These are phyloP conservation scores for Trichoplusia ni DNA, from an alignment of 1,140 invertebrate genomes.

Conservation along the genomic window DNA sequence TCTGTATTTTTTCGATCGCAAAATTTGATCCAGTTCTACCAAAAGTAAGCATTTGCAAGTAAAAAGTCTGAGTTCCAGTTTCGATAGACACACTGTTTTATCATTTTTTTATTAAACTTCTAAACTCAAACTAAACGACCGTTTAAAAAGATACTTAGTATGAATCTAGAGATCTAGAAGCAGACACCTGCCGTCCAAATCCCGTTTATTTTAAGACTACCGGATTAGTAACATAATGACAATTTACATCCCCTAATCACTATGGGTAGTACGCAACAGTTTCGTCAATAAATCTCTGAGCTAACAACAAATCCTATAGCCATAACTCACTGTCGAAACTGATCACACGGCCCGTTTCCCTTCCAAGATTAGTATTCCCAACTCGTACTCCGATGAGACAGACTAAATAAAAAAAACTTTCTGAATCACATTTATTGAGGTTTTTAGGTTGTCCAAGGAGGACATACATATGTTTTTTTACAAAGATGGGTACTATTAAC, in stretches of 20 bases:
- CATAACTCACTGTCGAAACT: slow-evolving; percentile 8
- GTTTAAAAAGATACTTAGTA: too few species aligned
- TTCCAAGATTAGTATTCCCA: slow-evolving; percentile 16
- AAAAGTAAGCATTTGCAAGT: too few species aligned
- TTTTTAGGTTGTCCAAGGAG: slow-evolving; percentile 28
- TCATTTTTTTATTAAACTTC: too few species aligned
- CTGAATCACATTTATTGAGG: slow-evolving; percentile 20
- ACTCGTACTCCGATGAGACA: slow-evolving; percentile 6
- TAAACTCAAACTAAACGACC: too few species aligned
- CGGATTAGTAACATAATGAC: too few species aligned
- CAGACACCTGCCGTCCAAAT: too few species aligned
- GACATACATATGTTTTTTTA: slow-evolving; percentile 12
- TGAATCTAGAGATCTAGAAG: too few species aligned
- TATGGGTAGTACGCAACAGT: neutral
- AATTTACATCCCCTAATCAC: neutral
- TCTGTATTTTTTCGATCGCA: too few species aligned
- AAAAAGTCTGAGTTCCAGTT: too few species aligned
- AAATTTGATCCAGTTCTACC: too few species aligned
- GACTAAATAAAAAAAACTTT: slow-evolving; percentile 16
- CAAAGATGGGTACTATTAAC: slow-evolving; percentile 6
- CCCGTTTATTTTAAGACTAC: too few species aligned
- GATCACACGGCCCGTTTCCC: slow-evolving; percentile 4
- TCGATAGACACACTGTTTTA: too few species aligned
- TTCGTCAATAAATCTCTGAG: slow-evolving; percentile 9
- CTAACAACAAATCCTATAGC: slow-evolving; percentile 13